Conservation (phyloP, 2,113 vertebrate species). For the Anhinga rufa region DNA sequence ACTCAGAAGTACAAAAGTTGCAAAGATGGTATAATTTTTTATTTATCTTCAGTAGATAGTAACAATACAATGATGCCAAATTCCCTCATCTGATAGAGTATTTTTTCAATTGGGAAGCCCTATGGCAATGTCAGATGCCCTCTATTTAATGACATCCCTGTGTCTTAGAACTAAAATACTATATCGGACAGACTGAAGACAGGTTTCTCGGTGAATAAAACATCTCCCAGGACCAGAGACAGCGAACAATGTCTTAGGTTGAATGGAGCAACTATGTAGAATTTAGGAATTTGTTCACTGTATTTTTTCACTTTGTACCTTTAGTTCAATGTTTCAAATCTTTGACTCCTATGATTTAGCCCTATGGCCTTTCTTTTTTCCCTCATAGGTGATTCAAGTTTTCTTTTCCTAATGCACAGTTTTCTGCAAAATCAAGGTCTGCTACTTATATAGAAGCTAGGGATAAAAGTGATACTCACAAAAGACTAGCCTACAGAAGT, state of each 20-base stretch:
- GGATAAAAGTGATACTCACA: slow-evolving; percentile 22
- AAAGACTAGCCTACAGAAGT: background rate
- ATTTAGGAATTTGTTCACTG: slow-evolving; percentile 11
- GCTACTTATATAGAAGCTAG: background rate
- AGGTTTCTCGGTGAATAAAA: slow-evolving; percentile 23
- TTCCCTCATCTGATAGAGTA: background rate
- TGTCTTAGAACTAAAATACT: slow-evolving; percentile 35
- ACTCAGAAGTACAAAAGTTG: background rate
- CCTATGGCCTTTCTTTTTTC: slow-evolving; percentile 12
- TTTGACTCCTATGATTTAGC: background rate
- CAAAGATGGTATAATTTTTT: background rate
- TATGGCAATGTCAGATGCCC: background rate
- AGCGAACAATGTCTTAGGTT: background rate
- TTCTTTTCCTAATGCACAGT: background rate
- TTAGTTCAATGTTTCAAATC: background rate
- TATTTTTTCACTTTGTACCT: slow-evolving; percentile 31
- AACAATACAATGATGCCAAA: background rate
- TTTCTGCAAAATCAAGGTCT: slow-evolving; percentile 21
- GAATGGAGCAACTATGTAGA: background rate
- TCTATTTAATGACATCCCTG: slow-evolving; percentile 30
- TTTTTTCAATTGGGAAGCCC: slow-evolving; percentile 15
- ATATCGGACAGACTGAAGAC: background rate
- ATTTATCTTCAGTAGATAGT: background rate
- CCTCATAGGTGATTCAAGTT: background rate
- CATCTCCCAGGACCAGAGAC: background rate